phyloP scores from a whole-genome alignment of 2,888 invertebrate genomes.

The Geophilus truncorum region DNA sequence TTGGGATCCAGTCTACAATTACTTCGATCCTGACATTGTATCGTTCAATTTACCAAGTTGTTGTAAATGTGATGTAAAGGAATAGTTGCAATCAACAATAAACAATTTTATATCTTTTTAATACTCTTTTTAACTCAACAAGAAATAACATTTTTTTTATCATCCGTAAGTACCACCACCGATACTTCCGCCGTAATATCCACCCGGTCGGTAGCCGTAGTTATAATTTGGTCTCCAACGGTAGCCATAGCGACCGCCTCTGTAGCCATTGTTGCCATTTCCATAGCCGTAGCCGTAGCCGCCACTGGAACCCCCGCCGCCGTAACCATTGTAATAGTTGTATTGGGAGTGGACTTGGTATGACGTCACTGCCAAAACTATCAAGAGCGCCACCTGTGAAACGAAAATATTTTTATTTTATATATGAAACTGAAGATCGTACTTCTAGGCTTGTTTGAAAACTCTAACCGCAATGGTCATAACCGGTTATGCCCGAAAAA shows the following conservation, averaged over 20 bases:
- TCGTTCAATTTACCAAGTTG: conserved; percentile 13
- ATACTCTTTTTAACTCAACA: too few relatives aligned
- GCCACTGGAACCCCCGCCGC: too few relatives aligned
- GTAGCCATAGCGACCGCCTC: not conserved
- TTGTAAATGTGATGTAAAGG: not conserved
- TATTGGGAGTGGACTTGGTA: not conserved
- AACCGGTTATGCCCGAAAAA: too few relatives aligned
- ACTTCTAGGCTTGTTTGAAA: too few relatives aligned
- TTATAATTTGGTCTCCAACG: not conserved
- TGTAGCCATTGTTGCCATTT: not conserved
- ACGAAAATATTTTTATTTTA: too few relatives aligned
- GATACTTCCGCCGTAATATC: not conserved
- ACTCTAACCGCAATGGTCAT: too few relatives aligned
- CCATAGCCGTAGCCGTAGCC: not conserved
- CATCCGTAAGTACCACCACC: not conserved
- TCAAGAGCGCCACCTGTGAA: too few relatives aligned
- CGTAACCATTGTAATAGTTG: too few relatives aligned
- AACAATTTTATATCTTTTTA: not conserved
- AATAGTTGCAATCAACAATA: not conserved
- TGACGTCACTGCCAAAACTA: not conserved
- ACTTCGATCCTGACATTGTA: conserved; percentile 26
- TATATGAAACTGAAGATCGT: too few relatives aligned
- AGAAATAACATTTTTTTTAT: not conserved
- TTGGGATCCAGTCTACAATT: conserved; percentile 32
- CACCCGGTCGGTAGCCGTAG: not conserved